phyloP scores from a whole-genome alignment of 2,888 invertebrate species.

The Microctonus aethiopoides region DNA sequence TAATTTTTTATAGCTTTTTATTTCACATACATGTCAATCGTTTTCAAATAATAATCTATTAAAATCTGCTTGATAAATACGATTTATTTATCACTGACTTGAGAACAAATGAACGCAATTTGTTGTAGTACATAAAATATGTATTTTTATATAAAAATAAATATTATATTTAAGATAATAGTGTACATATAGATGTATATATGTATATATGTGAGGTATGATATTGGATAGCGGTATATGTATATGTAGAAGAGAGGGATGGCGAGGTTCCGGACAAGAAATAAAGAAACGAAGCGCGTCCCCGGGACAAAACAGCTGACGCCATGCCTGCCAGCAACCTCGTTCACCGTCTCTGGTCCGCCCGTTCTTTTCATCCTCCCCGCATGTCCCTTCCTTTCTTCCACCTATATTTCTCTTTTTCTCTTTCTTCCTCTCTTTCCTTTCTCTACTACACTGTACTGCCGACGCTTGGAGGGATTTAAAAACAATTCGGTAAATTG shows the following conservation, averaged over 20 bases:
- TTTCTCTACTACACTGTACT: conserved; percentile 9
- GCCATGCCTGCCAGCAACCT: conserved; percentile 58
- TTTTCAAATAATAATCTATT: no score
- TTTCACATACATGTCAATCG: no score
- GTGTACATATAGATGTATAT: not conserved
- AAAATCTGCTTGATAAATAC: no score
- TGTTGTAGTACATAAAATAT: no score
- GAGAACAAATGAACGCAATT: not conserved
- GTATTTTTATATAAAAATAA: not conserved
- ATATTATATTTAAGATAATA: no score
- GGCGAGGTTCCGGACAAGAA: conserved; percentile 46
- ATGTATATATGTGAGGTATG: conserved; percentile 12
- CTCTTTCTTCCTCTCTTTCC: conserved; percentile 6
- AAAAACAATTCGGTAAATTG: conserved; percentile 65
- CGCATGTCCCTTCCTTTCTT: conserved; percentile 30
- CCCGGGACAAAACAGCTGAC: conserved; percentile 64
- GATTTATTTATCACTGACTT: not conserved
- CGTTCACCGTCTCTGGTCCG: conserved; percentile 43
- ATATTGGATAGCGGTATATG: conserved; percentile 37
- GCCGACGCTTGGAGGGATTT: conserved; percentile 57
- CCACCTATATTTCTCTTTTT: conserved; percentile 24
- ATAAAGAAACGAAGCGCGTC: conserved; percentile 55
- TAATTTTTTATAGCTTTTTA: no score
- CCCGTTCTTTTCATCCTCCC: conserved; percentile 34
- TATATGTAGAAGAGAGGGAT: conserved; percentile 36